A percentile compares a stretch with the other conserved stretches of the same genome.
These are phyloP conservation scores for Carposina sasakii DNA, from an alignment of 1,140 invertebrate genomes.

Conservation along the genomic window DNA sequence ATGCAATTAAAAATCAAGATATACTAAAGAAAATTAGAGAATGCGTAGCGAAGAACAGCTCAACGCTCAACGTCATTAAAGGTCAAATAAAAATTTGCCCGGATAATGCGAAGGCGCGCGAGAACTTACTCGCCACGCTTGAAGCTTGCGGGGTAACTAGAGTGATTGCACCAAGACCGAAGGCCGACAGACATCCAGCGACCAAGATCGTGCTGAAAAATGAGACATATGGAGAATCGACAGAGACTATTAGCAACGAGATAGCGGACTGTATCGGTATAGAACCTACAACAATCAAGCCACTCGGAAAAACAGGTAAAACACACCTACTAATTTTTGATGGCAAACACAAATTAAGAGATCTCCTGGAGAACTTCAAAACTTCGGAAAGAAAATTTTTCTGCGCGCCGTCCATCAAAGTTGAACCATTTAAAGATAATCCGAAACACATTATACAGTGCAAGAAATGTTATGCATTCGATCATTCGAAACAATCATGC, in stretches of 20 bases:
- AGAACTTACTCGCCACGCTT: not conserved
- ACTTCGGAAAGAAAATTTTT: not conserved
- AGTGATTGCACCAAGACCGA: constrained; percentile 7
- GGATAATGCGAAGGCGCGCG: not conserved
- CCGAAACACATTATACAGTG: not conserved
- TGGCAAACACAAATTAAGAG: not conserved
- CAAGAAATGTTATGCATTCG: no score
- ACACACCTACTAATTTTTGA: constrained; percentile 9
- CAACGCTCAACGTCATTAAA: no score
- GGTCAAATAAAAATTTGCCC: no score
- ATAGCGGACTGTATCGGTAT: constrained; percentile 8
- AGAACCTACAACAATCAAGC: not conserved
- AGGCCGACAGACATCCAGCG: not conserved
- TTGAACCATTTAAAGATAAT: not conserved
- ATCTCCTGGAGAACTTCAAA: not conserved
- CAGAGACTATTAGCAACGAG: not conserved
- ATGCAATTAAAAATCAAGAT: no score
- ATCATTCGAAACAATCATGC: no score
- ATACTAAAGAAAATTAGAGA: no score
- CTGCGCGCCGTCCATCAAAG: not conserved
- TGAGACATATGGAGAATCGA: not conserved
- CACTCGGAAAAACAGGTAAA: not conserved
- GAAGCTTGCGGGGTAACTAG: constrained; percentile 2
- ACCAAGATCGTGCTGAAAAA: constrained; percentile 5
- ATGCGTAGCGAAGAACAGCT: no score